A percentile compares a stretch with the other conserved stretches of the same genome.
Evolutionary conservation across 1,140 invertebrate genomes (phyloP).

Genomic region (Parapsyche elsis): DNA sequence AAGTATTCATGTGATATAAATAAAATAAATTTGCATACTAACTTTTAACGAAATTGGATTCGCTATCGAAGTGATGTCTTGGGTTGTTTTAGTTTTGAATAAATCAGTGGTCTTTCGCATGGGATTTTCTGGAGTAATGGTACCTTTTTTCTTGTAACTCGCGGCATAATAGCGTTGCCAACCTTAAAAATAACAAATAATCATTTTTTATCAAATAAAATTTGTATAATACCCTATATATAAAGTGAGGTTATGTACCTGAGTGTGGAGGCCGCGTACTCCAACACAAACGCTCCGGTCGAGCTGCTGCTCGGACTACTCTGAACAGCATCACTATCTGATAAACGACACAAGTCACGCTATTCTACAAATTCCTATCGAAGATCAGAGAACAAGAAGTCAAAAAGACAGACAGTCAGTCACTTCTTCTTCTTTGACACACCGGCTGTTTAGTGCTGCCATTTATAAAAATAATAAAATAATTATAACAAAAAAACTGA

Average conservation of each 20-base stretch:
- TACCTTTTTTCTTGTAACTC: not conserved
- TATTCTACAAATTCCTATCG: too few relatives aligned
- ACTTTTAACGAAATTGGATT: not conserved
- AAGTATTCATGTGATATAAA: not conserved
- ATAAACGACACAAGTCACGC: too few relatives aligned
- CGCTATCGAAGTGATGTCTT: not conserved
- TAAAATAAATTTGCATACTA: not conserved
- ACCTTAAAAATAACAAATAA: not conserved
- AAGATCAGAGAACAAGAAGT: too few relatives aligned
- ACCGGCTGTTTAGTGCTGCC: too few relatives aligned
- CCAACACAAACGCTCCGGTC: not conserved
- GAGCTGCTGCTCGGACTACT: not conserved
- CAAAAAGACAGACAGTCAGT: too few relatives aligned
- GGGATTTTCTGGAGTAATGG: not conserved
- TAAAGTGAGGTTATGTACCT: not conserved
- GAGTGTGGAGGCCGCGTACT: not conserved
- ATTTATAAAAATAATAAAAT: too few relatives aligned
- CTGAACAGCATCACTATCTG: too few relatives aligned
- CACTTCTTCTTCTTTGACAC: too few relatives aligned
- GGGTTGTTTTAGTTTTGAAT: not conserved
- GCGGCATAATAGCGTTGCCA: not conserved
- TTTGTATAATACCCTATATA: not conserved
- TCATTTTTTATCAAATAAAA: too few relatives aligned
- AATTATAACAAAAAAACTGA: too few relatives aligned
- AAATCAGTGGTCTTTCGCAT: not conserved